Base-by-base conservation (phyloP, 2,113 vertebrate species). In the Phylloscopus whistleri region DNA sequence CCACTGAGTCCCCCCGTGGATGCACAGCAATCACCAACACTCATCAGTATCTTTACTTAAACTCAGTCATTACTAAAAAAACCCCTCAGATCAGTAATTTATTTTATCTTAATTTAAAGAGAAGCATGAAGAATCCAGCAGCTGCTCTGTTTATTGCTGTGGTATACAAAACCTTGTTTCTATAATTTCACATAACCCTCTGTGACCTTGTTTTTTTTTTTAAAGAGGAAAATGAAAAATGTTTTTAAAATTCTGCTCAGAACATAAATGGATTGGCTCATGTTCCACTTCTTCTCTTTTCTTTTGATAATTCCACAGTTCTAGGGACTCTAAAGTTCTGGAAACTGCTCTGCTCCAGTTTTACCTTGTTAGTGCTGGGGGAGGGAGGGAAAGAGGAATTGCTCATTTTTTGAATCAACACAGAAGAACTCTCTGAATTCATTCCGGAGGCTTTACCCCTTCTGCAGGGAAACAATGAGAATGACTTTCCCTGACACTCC, bases 391-490 rank as follows among this genome's bases (percentile, higher is more conserved):
- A 87, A 33, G 44, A 74, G 16, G 24, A 84, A 53, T 52, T 82
- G 24, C 14, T 91, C 2, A 18, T 84, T 91, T 69, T 62, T 86
- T 72, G 37, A 87, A 73, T 37, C 53, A 88, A 8, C 63, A 67
- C 44, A 84, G 84, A 35, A 74, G 55, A 93, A 85, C 86, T 90
- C 63, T 43, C 49, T n/a, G 85, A 84, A 70, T 94, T 69, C 18
- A 5, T 93, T 96, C 60, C 85, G 62, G 95, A 90, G 67, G 26
- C 37, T 53, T 15, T 69, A 19, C 6, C 69, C 74, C 58, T 86
- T 76, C 28, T 90, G 56, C 95, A 94, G 43, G 77, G 90, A 94
- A 95, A 90, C 89, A 94, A 73, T 55, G 69, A 55, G 60, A 91
- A 91, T 69, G 33, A 48, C 41, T 93, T 90, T 92, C 75, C 85